Percentiles rank a stretch among this genome's conserved stretches.
phyloP scores from a whole-genome alignment of 1,140 invertebrate genomes.

The Doryteuthis pealeii region DNA sequence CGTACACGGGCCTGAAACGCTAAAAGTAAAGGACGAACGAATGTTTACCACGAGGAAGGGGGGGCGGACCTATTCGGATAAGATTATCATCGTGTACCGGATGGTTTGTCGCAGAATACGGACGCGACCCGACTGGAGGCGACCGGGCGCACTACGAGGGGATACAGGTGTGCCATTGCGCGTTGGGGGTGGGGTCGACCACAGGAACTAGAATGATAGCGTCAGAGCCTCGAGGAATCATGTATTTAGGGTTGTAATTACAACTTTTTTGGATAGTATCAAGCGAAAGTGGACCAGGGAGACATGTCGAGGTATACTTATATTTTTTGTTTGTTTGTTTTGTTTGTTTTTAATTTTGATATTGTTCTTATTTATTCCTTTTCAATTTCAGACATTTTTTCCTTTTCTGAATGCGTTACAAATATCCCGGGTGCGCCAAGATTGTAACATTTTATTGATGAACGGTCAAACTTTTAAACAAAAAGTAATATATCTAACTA shows the following conservation, averaged over 20 bases:
- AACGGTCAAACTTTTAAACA: too few species aligned
- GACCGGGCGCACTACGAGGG: slow-evolving; percentile 23
- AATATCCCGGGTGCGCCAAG: too few species aligned
- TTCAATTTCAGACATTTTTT: too few species aligned
- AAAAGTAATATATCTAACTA: too few species aligned
- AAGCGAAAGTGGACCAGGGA: slow-evolving; percentile 21
- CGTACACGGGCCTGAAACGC: slow-evolving; percentile 25
- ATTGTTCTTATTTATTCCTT: too few species aligned
- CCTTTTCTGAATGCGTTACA: too few species aligned
- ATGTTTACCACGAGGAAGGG: slow-evolving; percentile 37
- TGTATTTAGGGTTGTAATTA: slow-evolving; percentile 37
- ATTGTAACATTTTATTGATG: too few species aligned
- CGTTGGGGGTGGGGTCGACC: slow-evolving; percentile 32
- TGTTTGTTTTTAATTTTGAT: too few species aligned
- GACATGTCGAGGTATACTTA: slow-evolving; percentile 33
- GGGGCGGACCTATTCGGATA: slow-evolving; percentile 27
- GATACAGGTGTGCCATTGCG: slow-evolving; percentile 37
- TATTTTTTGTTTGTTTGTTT: too few species aligned
- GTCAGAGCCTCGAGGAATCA: slow-evolving; percentile 31
- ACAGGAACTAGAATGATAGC: slow-evolving; percentile 33
- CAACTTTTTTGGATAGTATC: slow-evolving; percentile 28
- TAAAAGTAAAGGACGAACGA: slow-evolving; percentile 24
- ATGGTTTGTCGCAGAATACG: slow-evolving; percentile 33
- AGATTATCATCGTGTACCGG: slow-evolving; percentile 40
- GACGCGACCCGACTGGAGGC: slow-evolving; percentile 29